Evolutionary conservation across 1,140 invertebrate species (phyloP).

Genomic region (Melanaphis sacchari): DNA sequence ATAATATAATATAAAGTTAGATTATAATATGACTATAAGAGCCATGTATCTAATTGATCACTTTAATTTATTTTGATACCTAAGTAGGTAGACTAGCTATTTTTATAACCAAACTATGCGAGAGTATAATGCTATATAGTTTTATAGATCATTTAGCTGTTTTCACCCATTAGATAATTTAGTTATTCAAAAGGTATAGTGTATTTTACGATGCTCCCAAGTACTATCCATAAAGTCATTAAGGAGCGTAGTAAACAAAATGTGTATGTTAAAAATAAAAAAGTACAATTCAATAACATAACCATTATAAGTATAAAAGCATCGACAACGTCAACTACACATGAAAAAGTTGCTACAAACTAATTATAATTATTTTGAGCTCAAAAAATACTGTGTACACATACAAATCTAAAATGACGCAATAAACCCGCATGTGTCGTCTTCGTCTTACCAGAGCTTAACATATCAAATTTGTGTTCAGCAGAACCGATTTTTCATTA

Average conservation of each 20-base stretch:
- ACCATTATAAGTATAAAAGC: neutral
- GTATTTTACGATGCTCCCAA: too few relatives aligned
- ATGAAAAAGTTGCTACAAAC: neutral
- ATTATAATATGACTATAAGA: neutral
- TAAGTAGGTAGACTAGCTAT: neutral
- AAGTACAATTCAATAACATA: too few relatives aligned
- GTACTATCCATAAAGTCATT: too few relatives aligned
- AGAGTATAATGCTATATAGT: too few relatives aligned
- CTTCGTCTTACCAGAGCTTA: neutral
- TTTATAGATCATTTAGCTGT: too few relatives aligned
- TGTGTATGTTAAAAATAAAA: too few relatives aligned
- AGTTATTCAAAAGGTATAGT: too few relatives aligned
- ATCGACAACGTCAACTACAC: neutral
- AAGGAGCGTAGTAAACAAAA: too few relatives aligned
- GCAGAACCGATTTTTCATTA: neutral
- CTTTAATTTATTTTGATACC: neutral
- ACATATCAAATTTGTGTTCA: neutral
- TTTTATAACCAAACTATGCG: too few relatives aligned
- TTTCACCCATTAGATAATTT: too few relatives aligned
- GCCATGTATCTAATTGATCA: neutral
- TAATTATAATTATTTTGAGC: neutral
- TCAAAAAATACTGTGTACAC: neutral
- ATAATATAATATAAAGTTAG: neutral
- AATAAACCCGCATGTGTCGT: too few relatives aligned
- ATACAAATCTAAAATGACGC: neutral